Evolutionary conservation across 1,140 invertebrate species (phyloP).

Genomic region (Goniozus legneri): DNA sequence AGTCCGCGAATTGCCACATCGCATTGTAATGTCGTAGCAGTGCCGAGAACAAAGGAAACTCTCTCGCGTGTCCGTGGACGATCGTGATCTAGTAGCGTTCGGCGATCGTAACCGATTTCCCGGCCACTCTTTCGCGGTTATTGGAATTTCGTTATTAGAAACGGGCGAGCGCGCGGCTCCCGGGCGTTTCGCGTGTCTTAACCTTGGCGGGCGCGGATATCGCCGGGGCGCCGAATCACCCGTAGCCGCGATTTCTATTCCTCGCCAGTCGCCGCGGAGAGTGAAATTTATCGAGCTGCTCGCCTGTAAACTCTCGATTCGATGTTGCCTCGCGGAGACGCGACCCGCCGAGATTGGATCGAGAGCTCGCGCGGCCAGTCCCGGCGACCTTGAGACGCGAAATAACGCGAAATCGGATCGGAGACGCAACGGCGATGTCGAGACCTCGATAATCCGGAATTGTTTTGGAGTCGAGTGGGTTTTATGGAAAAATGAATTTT

Average conservation of each 20-base stretch:
- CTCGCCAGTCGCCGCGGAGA: too few species aligned
- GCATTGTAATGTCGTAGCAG: constrained; percentile 23
- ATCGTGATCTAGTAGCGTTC: constrained; percentile 19
- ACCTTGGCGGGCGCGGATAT: neutral
- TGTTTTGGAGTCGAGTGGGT: too few species aligned
- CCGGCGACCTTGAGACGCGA: constrained; percentile 1
- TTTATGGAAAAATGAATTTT: too few species aligned
- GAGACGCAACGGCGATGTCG: too few species aligned
- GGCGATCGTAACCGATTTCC: constrained; percentile 5
- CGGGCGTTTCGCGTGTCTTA: too few species aligned
- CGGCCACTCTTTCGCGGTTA: neutral
- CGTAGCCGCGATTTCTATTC: neutral
- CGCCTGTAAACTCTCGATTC: too few species aligned
- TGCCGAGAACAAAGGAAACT: constrained; percentile 25
- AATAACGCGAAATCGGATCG: too few species aligned
- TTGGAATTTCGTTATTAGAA: neutral
- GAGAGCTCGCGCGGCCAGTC: constrained; percentile 7
- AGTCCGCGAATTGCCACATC: constrained; percentile 13
- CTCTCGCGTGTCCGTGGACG: constrained; percentile 16
- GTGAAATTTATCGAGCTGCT: too few species aligned
- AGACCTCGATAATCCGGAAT: too few species aligned
- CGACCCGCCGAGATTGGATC: too few species aligned
- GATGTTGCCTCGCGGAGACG: too few species aligned
- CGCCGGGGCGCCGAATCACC: neutral
- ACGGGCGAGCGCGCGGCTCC: too few species aligned